phyloP scores from a whole-genome alignment of 2,888 invertebrate species.

The Lomographa bimaculata region DNA sequence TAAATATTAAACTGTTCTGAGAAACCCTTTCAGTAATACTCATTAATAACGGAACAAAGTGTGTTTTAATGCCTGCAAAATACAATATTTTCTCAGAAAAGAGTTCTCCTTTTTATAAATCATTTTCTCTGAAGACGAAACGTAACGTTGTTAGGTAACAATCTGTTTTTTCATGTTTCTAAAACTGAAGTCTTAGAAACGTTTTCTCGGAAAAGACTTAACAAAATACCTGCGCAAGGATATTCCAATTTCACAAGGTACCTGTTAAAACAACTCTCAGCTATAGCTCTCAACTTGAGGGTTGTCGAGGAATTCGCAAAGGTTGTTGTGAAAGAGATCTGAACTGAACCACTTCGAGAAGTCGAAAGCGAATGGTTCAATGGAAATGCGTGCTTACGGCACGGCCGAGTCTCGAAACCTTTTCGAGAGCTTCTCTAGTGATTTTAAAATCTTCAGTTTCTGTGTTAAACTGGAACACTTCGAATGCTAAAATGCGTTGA shows the following conservation, averaged over 20 bases:
- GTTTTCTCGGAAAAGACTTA: conserved; percentile 1
- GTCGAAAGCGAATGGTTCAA: conserved; percentile 41
- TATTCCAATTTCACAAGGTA: conserved; percentile 12
- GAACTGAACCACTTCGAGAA: conserved; percentile 15
- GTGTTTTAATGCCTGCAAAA: too few relatives aligned
- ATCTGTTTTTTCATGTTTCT: too few relatives aligned
- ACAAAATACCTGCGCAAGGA: conserved; percentile 4
- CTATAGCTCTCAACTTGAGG: conserved; percentile 10
- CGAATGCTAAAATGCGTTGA: conserved; percentile 1
- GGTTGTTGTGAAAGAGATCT: conserved; percentile 31
- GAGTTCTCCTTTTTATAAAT: too few relatives aligned
- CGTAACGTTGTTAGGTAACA: too few relatives aligned
- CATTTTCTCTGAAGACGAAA: too few relatives aligned
- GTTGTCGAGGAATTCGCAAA: conserved; percentile 18
- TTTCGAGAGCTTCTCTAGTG: conserved; percentile 37
- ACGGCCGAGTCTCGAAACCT: conserved; percentile 33
- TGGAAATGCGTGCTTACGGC: conserved; percentile 42
- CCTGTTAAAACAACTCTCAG: conserved; percentile 18
- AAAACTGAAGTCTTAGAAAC: too few relatives aligned
- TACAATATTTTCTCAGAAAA: too few relatives aligned
- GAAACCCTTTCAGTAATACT: too few relatives aligned
- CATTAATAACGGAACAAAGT: too few relatives aligned
- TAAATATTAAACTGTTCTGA: too few relatives aligned
- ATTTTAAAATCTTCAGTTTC: conserved; percentile 31
- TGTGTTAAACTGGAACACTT: conserved; percentile 8